A percentile compares a stretch with the other conserved stretches of the same genome.
phyloP scores from a whole-genome alignment of 2,113 vertebrate genomes.

The Nettapus auritus region DNA sequence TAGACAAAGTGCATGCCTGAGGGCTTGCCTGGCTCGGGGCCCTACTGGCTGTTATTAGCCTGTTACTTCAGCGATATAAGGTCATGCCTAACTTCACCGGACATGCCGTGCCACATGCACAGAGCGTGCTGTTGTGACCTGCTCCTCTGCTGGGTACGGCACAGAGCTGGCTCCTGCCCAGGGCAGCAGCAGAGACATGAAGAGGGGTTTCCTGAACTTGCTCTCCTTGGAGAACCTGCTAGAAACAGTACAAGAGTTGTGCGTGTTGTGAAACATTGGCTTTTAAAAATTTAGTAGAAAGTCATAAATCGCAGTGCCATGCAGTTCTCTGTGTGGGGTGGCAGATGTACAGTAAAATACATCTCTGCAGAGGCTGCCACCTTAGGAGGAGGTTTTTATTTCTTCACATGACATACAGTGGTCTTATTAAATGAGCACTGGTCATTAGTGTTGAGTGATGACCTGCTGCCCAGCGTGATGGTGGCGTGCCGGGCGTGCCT shows the following conservation, averaged over 20 bases:
- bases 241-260: background rate
- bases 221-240: fast-evolving
- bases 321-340: background rate
- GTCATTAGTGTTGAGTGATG: fast-evolving
- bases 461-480: background rate
- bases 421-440: background rate
- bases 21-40: background rate
- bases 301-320: background rate
- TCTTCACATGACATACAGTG: fast-evolving
- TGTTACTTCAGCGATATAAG: fast-evolving
- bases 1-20: fast-evolving
- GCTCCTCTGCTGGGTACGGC: background rate
- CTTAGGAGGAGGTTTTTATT: background rate
- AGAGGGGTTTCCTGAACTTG: background rate
- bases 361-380: background rate
- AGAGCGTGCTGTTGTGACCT: background rate
- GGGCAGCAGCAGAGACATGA: background rate
- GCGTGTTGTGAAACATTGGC: background rate
- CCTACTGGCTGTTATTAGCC: background rate
- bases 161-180: background rate
- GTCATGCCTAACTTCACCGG: fast-evolving
- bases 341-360: background rate
- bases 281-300: background rate
- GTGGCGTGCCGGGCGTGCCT: background rate
- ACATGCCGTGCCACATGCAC: fast-evolving